A percentile compares a stretch with the other conserved stretches of the same genome.
phyloP scores from a whole-genome alignment of 2,797 vertebrate genomes.

The Argyrosomus regius region DNA sequence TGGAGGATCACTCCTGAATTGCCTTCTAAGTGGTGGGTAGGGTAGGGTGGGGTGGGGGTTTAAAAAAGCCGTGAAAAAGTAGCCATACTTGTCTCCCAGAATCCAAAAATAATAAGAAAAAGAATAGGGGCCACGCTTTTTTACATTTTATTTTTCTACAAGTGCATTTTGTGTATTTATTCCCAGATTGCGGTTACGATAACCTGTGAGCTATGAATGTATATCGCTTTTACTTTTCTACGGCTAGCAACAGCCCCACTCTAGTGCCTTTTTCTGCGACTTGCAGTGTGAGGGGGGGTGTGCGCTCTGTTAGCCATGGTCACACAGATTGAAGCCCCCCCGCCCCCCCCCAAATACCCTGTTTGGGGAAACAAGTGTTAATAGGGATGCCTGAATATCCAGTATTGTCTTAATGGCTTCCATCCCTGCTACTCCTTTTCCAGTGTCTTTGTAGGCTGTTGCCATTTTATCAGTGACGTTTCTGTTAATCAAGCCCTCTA shows the following conservation, averaged over 20 bases:
- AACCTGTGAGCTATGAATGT: conserved; percentile 86
- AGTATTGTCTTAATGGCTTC: conserved; percentile 83
- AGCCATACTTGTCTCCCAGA: conserved; percentile 84
- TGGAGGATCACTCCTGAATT: conserved; percentile 75
- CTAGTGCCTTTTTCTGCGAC: conserved; percentile 88
- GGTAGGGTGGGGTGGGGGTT: conserved; percentile 32
- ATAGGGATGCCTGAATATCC: conserved; percentile 77
- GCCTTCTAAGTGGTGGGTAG: conserved; percentile 74
- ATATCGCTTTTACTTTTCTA: conserved; percentile 84
- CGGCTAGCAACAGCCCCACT: conserved; percentile 81
- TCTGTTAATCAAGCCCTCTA: conserved; percentile 33
- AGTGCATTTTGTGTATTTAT: conserved; percentile 85
- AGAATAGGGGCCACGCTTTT: conserved; percentile 78
- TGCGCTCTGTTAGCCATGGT: conserved; percentile 71
- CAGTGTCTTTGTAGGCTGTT: conserved; percentile 63
- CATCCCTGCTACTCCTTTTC: conserved; percentile 55
- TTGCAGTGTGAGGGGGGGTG: conserved; percentile 66
- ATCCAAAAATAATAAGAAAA: conserved; percentile 72
- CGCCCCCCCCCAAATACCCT: conserved; percentile 29
- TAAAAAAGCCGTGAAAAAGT: conserved; percentile 74
- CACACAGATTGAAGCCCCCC: conserved; percentile 62
- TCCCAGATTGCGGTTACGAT: conserved; percentile 73
- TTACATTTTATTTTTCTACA: conserved; percentile 89
- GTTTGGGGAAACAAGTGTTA: conserved; percentile 70
- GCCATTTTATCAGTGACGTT: conserved; percentile 38